phyloP scores from a whole-genome alignment of 2,888 invertebrate genomes.

The Pherbina coryleti region DNA sequence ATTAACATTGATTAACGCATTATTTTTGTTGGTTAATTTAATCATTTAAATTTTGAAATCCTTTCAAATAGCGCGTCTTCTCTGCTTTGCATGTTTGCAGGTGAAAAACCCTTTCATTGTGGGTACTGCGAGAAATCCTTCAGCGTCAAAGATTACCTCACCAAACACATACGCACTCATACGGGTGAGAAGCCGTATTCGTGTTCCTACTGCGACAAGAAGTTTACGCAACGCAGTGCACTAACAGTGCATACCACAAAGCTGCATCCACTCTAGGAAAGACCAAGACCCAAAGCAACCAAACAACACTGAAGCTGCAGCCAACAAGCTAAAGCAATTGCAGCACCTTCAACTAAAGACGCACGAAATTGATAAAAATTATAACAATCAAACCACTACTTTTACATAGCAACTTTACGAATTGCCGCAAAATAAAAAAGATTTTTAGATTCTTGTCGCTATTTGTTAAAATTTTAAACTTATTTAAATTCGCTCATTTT shows the following conservation, averaged over 20 bases:
- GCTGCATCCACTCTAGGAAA: conserved; percentile 67
- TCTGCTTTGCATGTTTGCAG: conserved; percentile 53
- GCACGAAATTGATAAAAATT: not conserved
- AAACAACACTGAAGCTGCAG: conserved; percentile 16
- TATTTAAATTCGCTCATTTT: conserved; percentile 2
- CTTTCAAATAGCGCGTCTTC: not conserved
- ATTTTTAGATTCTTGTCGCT: not conserved
- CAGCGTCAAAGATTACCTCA: conserved; percentile 68
- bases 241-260: conserved; percentile 68
- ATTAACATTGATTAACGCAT: not conserved
- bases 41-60: not conserved
- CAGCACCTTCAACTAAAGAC: conserved; percentile 8
- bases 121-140: conserved; percentile 67
- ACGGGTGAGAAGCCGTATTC: conserved; percentile 68
- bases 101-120: conserved; percentile 67
- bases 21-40: conserved; percentile 2
- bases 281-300: conserved; percentile 56
- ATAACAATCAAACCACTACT: not conserved
- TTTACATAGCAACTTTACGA: conserved; percentile 6
- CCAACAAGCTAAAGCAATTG: conserved; percentile 7
- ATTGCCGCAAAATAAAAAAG: not conserved
- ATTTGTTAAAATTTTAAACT: not conserved
- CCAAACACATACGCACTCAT: conserved; percentile 69
- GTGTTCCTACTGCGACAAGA: conserved; percentile 67
- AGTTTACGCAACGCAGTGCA: conserved; percentile 68